Evolutionary conservation across 2,113 vertebrate genomes (phyloP).

Genomic region (Coracopsis vasa): DNA sequence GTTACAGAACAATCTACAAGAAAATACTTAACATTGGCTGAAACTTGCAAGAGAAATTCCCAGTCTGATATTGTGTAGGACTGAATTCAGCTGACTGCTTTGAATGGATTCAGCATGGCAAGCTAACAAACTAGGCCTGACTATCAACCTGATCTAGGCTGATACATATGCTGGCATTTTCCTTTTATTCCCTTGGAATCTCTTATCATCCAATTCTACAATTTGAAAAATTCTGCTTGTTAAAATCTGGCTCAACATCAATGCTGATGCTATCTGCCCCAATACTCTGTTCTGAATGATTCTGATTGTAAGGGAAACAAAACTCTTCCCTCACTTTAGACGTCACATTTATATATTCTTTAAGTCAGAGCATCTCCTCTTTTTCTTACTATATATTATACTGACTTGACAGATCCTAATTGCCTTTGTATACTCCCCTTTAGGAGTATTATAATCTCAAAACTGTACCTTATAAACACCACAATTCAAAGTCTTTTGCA

Average conservation of each 20-base stretch:
- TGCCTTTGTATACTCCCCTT: background rate
- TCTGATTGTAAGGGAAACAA: background rate
- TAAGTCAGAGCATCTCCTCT: background rate
- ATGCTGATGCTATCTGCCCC: background rate
- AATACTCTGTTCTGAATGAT: background rate
- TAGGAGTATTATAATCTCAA: background rate
- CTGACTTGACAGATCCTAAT: background rate
- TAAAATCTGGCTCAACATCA: background rate
- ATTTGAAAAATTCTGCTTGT: background rate
- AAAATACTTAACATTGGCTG: background rate
- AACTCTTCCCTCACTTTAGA: background rate
- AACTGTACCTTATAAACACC: background rate
- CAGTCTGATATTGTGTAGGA: background rate
- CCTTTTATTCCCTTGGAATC: background rate
- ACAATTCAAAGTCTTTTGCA: background rate
- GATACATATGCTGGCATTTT: background rate
- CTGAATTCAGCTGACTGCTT: background rate
- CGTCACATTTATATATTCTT: background rate
- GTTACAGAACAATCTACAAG: background rate
- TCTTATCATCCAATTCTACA: background rate
- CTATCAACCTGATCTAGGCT: background rate
- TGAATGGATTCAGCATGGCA: background rate
- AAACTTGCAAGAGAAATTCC: background rate
- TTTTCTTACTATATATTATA: background rate
- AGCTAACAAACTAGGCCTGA: background rate